Conservation (phyloP, 2,888 invertebrate species). For the Trichogramma evanescens region DNA sequence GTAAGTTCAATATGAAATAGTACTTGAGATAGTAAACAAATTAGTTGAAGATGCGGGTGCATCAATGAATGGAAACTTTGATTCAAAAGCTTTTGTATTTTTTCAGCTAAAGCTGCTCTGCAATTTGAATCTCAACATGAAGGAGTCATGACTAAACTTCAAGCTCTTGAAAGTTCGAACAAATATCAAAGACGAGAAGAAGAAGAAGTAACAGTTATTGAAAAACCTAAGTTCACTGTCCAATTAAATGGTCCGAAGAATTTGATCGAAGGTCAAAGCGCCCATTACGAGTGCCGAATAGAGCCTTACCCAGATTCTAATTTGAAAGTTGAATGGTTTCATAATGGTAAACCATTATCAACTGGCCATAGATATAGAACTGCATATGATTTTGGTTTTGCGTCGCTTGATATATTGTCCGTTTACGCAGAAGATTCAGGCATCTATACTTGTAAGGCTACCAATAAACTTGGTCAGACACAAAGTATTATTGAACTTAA, state of each 20-base stretch:
- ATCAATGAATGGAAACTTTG: background rate
- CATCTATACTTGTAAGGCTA: slow-evolving; percentile 81
- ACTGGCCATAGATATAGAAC: slow-evolving; percentile 89
- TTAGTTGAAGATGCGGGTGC: background rate
- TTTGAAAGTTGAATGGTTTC: slow-evolving; percentile 88
- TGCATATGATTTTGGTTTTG: slow-evolving; percentile 94
- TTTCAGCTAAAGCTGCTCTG: slow-evolving; percentile 73
- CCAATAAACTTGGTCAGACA: slow-evolving; percentile 78
- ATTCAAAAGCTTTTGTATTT: background rate
- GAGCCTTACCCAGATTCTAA: slow-evolving; percentile 87
- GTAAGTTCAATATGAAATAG: slow-evolving; percentile 49
- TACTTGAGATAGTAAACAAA: background rate
- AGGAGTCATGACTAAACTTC: slow-evolving; percentile 78
- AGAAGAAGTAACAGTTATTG: slow-evolving; percentile 71
- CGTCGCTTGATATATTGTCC: slow-evolving; percentile 88
- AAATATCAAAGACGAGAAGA: slow-evolving; percentile 71
- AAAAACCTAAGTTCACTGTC: slow-evolving; percentile 78
- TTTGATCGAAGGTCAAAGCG: slow-evolving; percentile 80
- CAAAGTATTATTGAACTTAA: slow-evolving; percentile 72
- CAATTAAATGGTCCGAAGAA: slow-evolving; percentile 80
- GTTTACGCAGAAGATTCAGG: slow-evolving; percentile 93
- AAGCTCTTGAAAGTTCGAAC: slow-evolving; percentile 71
- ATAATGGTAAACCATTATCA: slow-evolving; percentile 81
- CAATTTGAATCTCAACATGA: slow-evolving; percentile 86
- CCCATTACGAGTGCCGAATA: slow-evolving; percentile 87